A percentile compares a stretch with the other conserved stretches of the same genome.
Evolutionary conservation across 2,888 invertebrate species (phyloP).

Genomic region (Mesorhabditis belari): DNA sequence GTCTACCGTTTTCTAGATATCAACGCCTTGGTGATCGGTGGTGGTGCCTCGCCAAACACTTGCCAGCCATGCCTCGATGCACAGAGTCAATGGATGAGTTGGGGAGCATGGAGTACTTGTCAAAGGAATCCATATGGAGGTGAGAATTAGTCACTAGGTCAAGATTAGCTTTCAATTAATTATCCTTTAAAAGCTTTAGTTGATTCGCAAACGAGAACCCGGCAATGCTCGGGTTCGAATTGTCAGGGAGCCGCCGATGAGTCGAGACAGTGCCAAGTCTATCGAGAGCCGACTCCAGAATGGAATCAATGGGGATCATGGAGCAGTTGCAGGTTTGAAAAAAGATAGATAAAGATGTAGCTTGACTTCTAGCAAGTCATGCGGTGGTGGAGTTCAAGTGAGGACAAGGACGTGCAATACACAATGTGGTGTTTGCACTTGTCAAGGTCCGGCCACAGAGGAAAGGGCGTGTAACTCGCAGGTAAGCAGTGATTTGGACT

Average conservation of each 20-base stretch:
- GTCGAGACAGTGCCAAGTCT: neutral
- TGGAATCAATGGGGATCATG: neutral
- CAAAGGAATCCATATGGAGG: too few relatives aligned
- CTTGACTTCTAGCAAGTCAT: conserved; percentile 25
- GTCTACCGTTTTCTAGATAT: too few relatives aligned
- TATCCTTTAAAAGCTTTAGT: too few relatives aligned
- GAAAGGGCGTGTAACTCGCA: conserved; percentile 27
- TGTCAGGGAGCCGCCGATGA: neutral
- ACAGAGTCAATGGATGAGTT: too few relatives aligned
- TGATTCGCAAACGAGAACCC: neutral
- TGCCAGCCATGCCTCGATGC: too few relatives aligned
- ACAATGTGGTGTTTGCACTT: conserved; percentile 26
- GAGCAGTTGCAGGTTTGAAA: neutral
- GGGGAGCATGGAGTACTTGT: too few relatives aligned
- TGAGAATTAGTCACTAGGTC: too few relatives aligned
- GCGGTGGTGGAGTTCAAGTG: conserved; percentile 26
- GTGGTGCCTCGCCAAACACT: too few relatives aligned
- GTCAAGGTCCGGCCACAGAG: conserved; percentile 21
- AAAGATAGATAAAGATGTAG: too few relatives aligned
- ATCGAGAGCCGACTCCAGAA: neutral
- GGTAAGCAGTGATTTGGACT: too few relatives aligned
- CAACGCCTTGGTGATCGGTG: too few relatives aligned
- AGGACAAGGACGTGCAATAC: conserved; percentile 30
- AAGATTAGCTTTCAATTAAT: too few relatives aligned
- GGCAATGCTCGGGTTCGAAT: neutral